Evolutionary conservation across 2,888 invertebrate species (phyloP), one percentile per base, ranked within the genome.

Genomic region (Pandemis corylana): DNA sequence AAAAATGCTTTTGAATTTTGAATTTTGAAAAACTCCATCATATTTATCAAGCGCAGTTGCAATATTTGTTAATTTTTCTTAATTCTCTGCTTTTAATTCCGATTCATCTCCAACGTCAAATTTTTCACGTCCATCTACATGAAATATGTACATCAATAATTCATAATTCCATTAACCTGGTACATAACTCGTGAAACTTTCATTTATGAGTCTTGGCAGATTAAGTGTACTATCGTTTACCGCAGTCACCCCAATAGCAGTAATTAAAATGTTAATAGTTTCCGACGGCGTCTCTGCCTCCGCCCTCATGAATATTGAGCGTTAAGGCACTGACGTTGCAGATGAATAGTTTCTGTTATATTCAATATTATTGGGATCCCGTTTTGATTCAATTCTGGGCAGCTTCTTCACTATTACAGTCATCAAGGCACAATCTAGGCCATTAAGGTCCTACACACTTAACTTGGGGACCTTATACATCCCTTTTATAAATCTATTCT

Each of bases 221-320:
- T 68, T 20, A 63, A 70, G 61, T 71, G 63, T 72, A 71, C 64
- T 71, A 66, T 75, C 77, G 74, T 71, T 71, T 70, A 56, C 76
- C 53, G 49, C 49, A 62, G 41, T 53, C 76, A 42, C 73, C 76
- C 75, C 77, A 78, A 79, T 80, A 79, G 73, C 71, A 68, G 77
- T 82, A 81, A 84, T 85, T 83, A 83, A 83, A 85, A 85, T 83
- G 83, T 85, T 85, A 84, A 81, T 82, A 83, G 82, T 82, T 73
- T 75, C 74, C 72, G 73, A 76, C 76, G 72, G 71, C 71, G 69
- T 69, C 53, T 72, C 70, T 51, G 49, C 73, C 62, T 51, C 61
- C 64, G 65, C 72, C 62, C 65, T 77, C 75, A 72, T 76, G 67
- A 71, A 76, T 69, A 69, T 72, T 61, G 61, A 70, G 76, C 46